Evolutionary conservation across 2,888 invertebrate genomes (phyloP).

Genomic region (Drosophila cognata): DNA sequence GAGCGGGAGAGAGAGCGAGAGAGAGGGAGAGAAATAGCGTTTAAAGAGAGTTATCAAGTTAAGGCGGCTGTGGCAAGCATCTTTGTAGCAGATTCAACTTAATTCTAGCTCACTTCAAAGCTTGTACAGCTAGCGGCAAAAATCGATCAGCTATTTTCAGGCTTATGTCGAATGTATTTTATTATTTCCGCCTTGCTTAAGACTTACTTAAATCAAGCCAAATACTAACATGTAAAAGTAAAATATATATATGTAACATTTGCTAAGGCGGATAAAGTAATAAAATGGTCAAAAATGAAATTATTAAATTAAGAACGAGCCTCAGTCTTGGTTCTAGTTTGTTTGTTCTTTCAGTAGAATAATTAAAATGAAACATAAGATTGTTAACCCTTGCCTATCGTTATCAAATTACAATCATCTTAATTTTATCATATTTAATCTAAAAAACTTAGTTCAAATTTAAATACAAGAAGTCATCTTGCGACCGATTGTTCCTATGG

Average conservation of each 20-base stretch:
- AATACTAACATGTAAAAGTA: not conserved
- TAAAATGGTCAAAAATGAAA: fast-evolving
- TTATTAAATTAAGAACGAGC: not conserved
- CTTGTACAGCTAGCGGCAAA: not conserved
- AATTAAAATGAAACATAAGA: no score
- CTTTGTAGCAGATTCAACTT: not conserved
- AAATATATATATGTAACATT: not conserved
- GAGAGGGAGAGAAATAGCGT: slow-evolving; percentile 1
- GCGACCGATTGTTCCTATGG: no score
- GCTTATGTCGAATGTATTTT: not conserved
- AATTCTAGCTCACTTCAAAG: not conserved
- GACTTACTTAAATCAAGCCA: not conserved
- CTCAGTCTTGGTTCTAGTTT: not conserved
- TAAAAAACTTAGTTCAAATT: no score
- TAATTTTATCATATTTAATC: no score
- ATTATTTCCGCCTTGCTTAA: not conserved
- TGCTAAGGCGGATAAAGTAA: not conserved
- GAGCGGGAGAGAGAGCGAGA: not conserved
- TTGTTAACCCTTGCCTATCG: no score
- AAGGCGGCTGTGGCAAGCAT: not conserved
- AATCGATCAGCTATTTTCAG: not conserved
- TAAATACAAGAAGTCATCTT: no score
- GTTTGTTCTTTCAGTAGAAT: not conserved
- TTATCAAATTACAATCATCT: no score
- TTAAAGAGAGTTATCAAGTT: slow-evolving; percentile 12